phyloP scores from a whole-genome alignment of 2,888 invertebrate species.

The Macrosoma leucophasiata region DNA sequence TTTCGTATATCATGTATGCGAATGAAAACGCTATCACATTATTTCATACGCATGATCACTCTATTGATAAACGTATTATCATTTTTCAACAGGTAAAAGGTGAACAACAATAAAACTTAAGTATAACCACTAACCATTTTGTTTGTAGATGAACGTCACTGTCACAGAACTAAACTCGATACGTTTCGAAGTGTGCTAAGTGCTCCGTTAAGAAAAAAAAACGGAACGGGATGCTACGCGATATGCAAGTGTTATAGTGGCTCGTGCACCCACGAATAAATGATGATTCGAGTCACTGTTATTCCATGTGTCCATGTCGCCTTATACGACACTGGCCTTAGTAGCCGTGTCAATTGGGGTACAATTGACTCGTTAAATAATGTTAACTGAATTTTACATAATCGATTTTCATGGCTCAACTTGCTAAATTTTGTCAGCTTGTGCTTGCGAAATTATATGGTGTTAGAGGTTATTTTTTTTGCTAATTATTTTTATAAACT shows the following conservation, averaged over 20 bases:
- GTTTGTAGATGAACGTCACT: conserved; percentile 3
- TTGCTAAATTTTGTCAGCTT: too few relatives aligned
- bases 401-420: conserved; percentile 12
- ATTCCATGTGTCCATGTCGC: conserved; percentile 28
- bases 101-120: not conserved
- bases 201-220: conserved; percentile 11
- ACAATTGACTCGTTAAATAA: conserved; percentile 32
- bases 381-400: conserved; percentile 9
- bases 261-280: conserved; percentile 11
- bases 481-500: too few relatives aligned
- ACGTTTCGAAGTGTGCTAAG: conserved; percentile 10
- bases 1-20: too few relatives aligned
- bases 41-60: too few relatives aligned
- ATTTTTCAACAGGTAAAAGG: too few relatives aligned
- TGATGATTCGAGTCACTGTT: conserved; percentile 26
- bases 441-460: too few relatives aligned
- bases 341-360: conserved; percentile 43
- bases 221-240: conserved; percentile 8
- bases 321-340: conserved; percentile 33
- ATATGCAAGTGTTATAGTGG: conserved; percentile 16
- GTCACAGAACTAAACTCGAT: conserved; percentile 17
- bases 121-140: conserved; percentile 21
- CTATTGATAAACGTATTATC: too few relatives aligned
- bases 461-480: too few relatives aligned
- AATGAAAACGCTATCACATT: too few relatives aligned